Conservation (phyloP, 92 coral and sea anemone species). For the Virgularia gustaviana region DNA sequence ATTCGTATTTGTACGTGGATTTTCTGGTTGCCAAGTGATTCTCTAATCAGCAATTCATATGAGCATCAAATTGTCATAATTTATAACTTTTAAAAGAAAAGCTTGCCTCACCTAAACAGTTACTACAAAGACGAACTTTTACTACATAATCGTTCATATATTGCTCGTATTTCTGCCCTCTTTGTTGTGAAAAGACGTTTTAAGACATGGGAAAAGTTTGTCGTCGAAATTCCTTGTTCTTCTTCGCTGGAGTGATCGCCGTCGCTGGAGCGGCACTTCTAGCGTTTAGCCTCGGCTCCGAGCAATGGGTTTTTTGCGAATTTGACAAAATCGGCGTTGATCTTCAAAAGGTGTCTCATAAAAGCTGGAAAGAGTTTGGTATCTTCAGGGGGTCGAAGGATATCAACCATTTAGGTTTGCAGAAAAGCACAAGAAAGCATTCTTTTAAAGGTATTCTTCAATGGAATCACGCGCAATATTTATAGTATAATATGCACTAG, state of each 20-base stretch:
- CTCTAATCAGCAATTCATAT: slow-evolving; percentile 23
- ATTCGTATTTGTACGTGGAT: not conserved
- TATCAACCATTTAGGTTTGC: not conserved
- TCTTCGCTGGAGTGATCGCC: slow-evolving; percentile 22
- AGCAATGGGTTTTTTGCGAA: slow-evolving; percentile 19
- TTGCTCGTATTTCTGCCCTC: not conserved
- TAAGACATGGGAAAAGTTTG: slow-evolving; percentile 24
- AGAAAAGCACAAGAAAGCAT: slow-evolving; percentile 1
- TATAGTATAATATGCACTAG: no score
- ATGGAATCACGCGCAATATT: no score
- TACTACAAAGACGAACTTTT: no score
- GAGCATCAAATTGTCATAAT: not conserved
- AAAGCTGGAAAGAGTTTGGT: slow-evolving; percentile 32
- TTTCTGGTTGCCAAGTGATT: not conserved
- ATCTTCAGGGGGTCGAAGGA: slow-evolving; percentile 7
- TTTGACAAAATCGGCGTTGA: no score
- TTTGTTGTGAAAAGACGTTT: not conserved
- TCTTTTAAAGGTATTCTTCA: slow-evolving; percentile 33
- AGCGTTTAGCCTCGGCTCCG: not conserved
- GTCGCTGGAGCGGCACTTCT: slow-evolving; percentile 3
- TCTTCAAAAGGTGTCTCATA: no score
- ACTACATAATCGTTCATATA: not conserved
- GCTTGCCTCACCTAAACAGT: not conserved
- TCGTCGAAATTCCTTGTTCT: slow-evolving; percentile 32
- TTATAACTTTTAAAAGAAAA: not conserved